A percentile compares a stretch with the other conserved stretches of the same genome.
Conservation (phyloP, 92 coral and sea anemone species). For the Parazoanthus swiftii region DNA sequence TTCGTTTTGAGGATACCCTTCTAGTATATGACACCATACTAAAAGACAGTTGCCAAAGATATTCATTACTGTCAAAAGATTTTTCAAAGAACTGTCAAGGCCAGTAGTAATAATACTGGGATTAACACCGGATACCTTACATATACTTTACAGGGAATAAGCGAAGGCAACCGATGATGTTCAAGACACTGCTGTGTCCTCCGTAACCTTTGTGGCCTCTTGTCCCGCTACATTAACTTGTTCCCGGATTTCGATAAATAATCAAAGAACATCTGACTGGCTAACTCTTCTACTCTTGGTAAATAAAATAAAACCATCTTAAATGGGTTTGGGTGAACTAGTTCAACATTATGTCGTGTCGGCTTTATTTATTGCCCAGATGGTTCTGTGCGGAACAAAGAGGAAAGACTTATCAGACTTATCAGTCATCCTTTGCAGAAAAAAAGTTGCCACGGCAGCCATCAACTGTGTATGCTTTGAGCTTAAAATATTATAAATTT, state of each 20-base stretch:
- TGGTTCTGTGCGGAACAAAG: neutral
- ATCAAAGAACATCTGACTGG: neutral
- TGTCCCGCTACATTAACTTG: neutral
- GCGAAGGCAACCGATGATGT: neutral
- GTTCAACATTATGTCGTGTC: neutral
- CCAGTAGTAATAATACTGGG: slow-evolving; percentile 16
- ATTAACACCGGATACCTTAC: slow-evolving; percentile 22
- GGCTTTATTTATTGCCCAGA: neutral
- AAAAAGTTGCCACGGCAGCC: neutral
- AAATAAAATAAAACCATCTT: too few relatives aligned
- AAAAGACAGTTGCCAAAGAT: slow-evolving; percentile 15
- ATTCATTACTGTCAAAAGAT: neutral
- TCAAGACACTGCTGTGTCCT: neutral
- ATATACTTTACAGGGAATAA: neutral
- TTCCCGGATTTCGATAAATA: too few relatives aligned
- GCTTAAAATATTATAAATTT: slow-evolving; percentile 38
- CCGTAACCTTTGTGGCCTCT: neutral
- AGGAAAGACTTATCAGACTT: neutral
- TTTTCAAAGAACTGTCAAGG: neutral
- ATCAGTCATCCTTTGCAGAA: neutral
- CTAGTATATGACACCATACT: neutral
- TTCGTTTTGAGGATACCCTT: neutral
- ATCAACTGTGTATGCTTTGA: slow-evolving; percentile 28
- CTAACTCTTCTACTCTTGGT: neutral
- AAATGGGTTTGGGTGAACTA: neutral